phyloP scores from a whole-genome alignment of 2,888 invertebrate species.

The Cinara cedri region DNA sequence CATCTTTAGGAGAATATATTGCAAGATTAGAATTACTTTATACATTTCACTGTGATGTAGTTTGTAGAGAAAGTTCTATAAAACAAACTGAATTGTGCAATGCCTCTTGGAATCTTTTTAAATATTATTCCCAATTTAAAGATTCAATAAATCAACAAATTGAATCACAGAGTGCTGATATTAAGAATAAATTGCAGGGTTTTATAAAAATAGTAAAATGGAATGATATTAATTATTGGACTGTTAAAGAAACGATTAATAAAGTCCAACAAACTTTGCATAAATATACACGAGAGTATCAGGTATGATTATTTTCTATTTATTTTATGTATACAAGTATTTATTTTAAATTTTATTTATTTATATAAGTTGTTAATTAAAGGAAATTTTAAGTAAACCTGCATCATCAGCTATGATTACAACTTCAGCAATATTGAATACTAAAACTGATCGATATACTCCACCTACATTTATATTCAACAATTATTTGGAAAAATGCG shows the following conservation, averaged over 20 bases:
- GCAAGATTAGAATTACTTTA: conserved; percentile 78
- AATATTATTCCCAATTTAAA: conserved; percentile 83
- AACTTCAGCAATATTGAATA: not conserved
- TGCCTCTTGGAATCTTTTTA: conserved; percentile 80
- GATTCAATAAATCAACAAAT: conserved; percentile 71
- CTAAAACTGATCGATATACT: conserved; percentile 12
- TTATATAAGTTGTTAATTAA: not conserved
- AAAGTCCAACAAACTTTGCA: conserved; percentile 87
- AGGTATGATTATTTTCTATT: conserved; percentile 65
- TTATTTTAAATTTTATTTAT: not conserved
- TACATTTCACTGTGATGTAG: conserved; percentile 80
- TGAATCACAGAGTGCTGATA: conserved; percentile 74
- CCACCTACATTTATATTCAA: conserved; percentile 14
- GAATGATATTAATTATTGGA: conserved; percentile 93
- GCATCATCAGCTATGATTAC: conserved; percentile 43
- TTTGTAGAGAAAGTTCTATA: conserved; percentile 65
- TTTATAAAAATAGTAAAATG: conserved; percentile 94
- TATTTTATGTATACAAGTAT: not conserved
- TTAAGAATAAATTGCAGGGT: conserved; percentile 90
- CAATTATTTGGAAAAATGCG: conserved; percentile 30
- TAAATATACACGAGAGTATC: conserved; percentile 85
- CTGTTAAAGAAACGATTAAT: conserved; percentile 85
- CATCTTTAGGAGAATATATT: conserved; percentile 79
- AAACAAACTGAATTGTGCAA: conserved; percentile 65
- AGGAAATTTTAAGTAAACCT: conserved; percentile 50